phyloP scores from a whole-genome alignment of 2,888 invertebrate genomes.

The Nemapogon koenigi region DNA sequence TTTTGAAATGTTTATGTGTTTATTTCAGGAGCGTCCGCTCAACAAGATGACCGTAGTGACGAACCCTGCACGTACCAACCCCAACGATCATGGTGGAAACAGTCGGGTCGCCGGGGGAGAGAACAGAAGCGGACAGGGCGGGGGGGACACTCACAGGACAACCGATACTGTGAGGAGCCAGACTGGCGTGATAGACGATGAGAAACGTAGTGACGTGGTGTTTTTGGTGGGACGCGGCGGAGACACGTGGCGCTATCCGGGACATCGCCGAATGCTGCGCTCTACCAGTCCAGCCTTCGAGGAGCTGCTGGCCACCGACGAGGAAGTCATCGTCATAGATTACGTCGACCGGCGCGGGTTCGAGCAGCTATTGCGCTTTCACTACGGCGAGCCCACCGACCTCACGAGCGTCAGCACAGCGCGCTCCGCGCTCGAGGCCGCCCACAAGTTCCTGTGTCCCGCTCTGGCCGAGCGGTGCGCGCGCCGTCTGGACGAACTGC shows the following conservation, averaged over 20 bases:
- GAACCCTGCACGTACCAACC: conserved; percentile 41
- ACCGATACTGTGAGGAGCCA: too few species aligned
- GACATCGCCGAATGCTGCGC: conserved; percentile 68
- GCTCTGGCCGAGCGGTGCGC: conserved; percentile 73
- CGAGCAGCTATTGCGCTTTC: conserved; percentile 69
- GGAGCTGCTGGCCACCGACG: conserved; percentile 55
- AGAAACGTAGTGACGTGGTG: conserved; percentile 65
- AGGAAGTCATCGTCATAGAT: conserved; percentile 55
- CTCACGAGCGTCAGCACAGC: conserved; percentile 71
- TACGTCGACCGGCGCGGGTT: conserved; percentile 73
- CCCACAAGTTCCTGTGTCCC: conserved; percentile 76
- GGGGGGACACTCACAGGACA: too few species aligned
- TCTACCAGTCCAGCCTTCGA: conserved; percentile 70
- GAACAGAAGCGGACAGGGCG: neutral
- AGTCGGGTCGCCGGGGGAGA: neutral
- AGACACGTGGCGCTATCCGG: conserved; percentile 73
- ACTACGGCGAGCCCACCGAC: conserved; percentile 68
- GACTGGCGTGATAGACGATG: conserved; percentile 47
- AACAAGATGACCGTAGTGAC: conserved; percentile 53
- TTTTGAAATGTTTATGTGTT: neutral
- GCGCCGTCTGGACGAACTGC: conserved; percentile 68
- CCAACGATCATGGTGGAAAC: conserved; percentile 37
- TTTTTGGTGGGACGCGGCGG: conserved; percentile 70
- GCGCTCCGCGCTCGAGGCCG: conserved; percentile 73
- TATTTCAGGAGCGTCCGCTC: neutral